Base-by-base conservation (phyloP, 2,113 vertebrate species). In the Scytalopus superciliaris region DNA sequence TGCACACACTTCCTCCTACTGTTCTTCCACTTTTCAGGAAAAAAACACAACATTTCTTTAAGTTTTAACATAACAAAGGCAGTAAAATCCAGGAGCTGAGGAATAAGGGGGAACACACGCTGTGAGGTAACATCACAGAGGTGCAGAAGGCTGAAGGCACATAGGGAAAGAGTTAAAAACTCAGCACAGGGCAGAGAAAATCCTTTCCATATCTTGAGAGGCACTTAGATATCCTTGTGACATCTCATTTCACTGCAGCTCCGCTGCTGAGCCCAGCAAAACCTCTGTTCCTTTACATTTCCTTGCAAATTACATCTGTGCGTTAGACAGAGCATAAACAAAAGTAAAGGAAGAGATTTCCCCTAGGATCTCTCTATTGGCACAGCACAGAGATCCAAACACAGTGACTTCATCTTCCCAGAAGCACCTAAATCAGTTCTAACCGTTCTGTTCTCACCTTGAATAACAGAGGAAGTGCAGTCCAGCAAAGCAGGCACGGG, bases 361-460 rank as follows among this genome's bases (percentile, higher is more conserved):
- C 96, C 94, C 28, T 68, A 96, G 94, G 96, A 97, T 84, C 90
- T 80, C 90, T 93, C 90, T 62, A 40, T 7, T 95, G 90, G 90
- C 96, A 97, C 28, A 10, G 70, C 18, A 52, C 60, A 81, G 56
- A 92, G 86, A 84, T 90, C 64, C 96, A 96, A 96, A 96, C 85
- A 95, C 1, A 49, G 90, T 96, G 96, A 97, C 92, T 93, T 97
- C 96, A 96, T 95, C 96, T 96, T 81, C 93, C 94, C 96, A 81
- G 89, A 92, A 96, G 90, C 90, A 90, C 81, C 92, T 84, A 74
- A 93, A 95, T 93, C 88, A 94, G 40, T 89, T 53, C 76, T 72
- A 96, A 87, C 83, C 6, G 2, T 47, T 70, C 79, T 92, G 83
- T 94, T 93, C 79, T 96, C 90, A 95, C 96, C 96, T 96, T 95